phyloP scores from a whole-genome alignment of 2,888 invertebrate species.

The Cosmorhoe ocellata region DNA sequence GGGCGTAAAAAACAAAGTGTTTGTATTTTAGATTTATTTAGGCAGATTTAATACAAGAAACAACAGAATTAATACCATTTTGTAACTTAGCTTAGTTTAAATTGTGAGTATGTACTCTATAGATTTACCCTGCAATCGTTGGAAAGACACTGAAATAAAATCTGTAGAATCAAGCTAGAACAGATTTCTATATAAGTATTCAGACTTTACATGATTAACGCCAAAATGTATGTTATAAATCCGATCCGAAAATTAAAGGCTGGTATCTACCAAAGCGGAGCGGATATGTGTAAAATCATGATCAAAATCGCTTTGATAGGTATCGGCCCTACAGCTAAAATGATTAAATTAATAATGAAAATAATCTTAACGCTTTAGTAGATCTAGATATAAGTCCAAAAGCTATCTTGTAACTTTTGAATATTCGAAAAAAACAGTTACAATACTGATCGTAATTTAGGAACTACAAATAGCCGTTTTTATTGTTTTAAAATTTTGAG shows the following conservation, averaged over 20 bases:
- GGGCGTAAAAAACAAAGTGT: too few species aligned
- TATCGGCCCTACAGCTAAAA: constrained; percentile 4
- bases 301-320: constrained; percentile 4
- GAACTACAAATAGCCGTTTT: constrained; percentile 72
- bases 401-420: constrained; percentile 5
- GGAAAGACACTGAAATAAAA: constrained; percentile 44
- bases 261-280: constrained; percentile 10
- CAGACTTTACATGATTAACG: constrained; percentile 4
- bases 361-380: neutral
- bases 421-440: constrained; percentile 42
- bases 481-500: constrained; percentile 39
- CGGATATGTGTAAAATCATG: constrained; percentile 8
- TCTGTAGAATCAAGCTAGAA: constrained; percentile 45
- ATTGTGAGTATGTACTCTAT: constrained; percentile 54
- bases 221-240: neutral
- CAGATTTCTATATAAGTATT: constrained; percentile 16
- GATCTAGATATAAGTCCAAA: neutral
- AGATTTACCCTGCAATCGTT: constrained; percentile 59
- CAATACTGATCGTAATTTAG: constrained; percentile 79
- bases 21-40: too few species aligned
- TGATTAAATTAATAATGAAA: neutral
- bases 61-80: constrained; percentile 56
- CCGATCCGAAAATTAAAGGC: constrained; percentile 3
- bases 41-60: too few species aligned
- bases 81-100: constrained; percentile 39